These are phyloP conservation scores for Xiphydria camelus DNA, from an alignment of 2,888 invertebrate genomes.

Conservation along the genomic window DNA sequence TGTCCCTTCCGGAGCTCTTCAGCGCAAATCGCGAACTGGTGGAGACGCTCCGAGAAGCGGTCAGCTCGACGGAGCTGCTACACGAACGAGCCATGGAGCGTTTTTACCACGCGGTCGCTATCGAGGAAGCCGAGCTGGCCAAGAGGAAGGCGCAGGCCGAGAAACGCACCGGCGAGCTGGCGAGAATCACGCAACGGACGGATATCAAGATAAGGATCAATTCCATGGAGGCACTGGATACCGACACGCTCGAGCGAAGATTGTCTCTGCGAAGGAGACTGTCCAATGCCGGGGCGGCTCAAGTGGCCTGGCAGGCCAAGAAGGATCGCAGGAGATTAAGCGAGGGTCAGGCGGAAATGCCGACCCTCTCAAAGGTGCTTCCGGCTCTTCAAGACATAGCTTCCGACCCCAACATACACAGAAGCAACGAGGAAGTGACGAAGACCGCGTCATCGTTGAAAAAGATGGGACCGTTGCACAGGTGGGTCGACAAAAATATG, in stretches of 20 bases:
- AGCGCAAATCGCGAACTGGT: conserved; percentile 63
- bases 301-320: conserved; percentile 41
- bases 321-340: conserved; percentile 44
- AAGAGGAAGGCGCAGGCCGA: conserved; percentile 36
- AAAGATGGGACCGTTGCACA: conserved; percentile 18
- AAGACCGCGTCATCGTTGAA: conserved; percentile 16
- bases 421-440: conserved; percentile 18
- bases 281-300: conserved; percentile 59
- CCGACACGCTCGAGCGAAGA: conserved; percentile 57
- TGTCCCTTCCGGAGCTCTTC: conserved; percentile 78
- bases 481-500: conserved; percentile 31
- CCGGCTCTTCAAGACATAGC: conserved; percentile 24
- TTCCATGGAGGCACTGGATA: conserved; percentile 60
- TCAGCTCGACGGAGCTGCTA: conserved; percentile 80
- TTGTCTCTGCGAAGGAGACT: conserved; percentile 58
- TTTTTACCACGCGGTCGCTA: conserved; percentile 76
- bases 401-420: conserved; percentile 49
- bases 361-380: conserved; percentile 22
- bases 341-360: conserved; percentile 43
- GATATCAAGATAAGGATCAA: conserved; percentile 60
- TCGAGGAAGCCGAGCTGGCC: conserved; percentile 68
- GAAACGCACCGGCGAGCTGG: conserved; percentile 45
- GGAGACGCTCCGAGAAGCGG: conserved; percentile 68
- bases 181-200: conserved; percentile 25
- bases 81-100: conserved; percentile 82